These are phyloP conservation scores for Lasioglossum vierecki DNA, from an alignment of 2,888 invertebrate genomes.

Conservation along the genomic window DNA sequence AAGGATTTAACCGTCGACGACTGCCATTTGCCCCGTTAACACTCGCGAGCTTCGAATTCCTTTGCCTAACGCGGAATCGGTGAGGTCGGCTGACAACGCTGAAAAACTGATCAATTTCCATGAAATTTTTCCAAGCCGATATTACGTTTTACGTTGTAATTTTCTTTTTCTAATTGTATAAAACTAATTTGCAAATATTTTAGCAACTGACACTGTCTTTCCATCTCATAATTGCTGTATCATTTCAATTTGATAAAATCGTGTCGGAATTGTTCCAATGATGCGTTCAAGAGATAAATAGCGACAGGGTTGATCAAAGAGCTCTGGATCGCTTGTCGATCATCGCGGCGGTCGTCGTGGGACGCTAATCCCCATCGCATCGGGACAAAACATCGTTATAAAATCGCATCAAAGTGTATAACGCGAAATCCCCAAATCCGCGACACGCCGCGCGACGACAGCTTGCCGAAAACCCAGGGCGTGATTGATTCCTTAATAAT, in stretches of 20 bases:
- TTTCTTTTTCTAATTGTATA: too few relatives aligned
- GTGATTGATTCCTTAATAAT: constrained; percentile 76
- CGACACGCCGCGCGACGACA: constrained; percentile 14
- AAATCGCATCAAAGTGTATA: constrained; percentile 34
- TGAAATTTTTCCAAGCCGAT: neutral
- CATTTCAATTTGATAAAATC: too few relatives aligned
- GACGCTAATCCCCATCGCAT: neutral
- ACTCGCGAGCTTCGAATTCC: neutral
- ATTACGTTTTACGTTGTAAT: neutral
- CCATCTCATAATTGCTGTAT: too few relatives aligned
- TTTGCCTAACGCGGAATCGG: neutral
- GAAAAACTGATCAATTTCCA: neutral
- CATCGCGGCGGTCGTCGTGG: neutral
- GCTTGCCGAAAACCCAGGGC: constrained; percentile 29
- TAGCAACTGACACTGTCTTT: too few relatives aligned
- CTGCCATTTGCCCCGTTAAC: neutral
- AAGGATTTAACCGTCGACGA: constrained; percentile 13
- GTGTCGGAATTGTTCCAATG: neutral
- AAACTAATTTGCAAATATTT: too few relatives aligned
- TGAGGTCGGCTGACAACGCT: neutral
- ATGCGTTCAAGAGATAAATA: neutral
- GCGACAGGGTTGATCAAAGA: neutral
- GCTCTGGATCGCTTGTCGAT: neutral
- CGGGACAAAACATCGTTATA: constrained; percentile 25
- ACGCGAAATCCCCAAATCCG: constrained; percentile 28